Evolutionary conservation across 2,888 invertebrate genomes (phyloP).

Genomic region (Dicyrtomina minuta): DNA sequence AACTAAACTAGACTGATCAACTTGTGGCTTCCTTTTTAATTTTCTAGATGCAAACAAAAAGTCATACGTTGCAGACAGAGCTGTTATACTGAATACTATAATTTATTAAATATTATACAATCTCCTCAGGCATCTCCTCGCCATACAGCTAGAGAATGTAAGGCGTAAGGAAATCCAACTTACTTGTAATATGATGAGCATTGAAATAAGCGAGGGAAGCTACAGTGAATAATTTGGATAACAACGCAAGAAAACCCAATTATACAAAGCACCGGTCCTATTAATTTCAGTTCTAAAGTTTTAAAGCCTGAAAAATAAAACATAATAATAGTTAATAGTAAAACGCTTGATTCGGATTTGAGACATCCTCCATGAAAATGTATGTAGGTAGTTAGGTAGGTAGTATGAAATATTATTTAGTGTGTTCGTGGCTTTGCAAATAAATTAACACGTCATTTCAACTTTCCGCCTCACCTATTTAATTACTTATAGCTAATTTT

Average conservation of each 20-base stretch:
- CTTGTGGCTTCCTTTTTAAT: conserved; percentile 22
- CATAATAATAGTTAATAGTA: too few relatives aligned
- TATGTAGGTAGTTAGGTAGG: too few relatives aligned
- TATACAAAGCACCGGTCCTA: conserved; percentile 48
- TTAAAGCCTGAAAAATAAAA: conserved; percentile 53
- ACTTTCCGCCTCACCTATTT: too few relatives aligned
- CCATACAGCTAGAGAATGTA: too few relatives aligned
- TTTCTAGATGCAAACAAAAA: conserved; percentile 14
- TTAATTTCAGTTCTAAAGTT: conserved; percentile 50
- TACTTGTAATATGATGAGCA: conserved; percentile 44
- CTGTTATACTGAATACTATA: too few relatives aligned
- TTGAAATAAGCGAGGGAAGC: conserved; percentile 46
- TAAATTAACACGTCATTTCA: too few relatives aligned
- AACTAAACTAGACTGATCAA: conserved; percentile 46
- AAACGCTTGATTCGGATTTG: too few relatives aligned
- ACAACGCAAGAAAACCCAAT: conserved; percentile 48
- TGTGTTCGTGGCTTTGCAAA: too few relatives aligned
- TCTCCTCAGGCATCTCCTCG: neutral
- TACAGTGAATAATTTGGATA: conserved; percentile 50
- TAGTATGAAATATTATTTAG: too few relatives aligned
- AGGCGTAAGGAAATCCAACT: too few relatives aligned
- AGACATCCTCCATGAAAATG: too few relatives aligned
- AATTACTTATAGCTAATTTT: too few relatives aligned
- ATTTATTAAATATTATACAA: neutral
- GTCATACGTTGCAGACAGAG: neutral